Evolutionary conservation across 2,797 vertebrate genomes (phyloP), one percentile per base, ranked within the genome.

Genomic region (Lagothrix lagotricha): DNA sequence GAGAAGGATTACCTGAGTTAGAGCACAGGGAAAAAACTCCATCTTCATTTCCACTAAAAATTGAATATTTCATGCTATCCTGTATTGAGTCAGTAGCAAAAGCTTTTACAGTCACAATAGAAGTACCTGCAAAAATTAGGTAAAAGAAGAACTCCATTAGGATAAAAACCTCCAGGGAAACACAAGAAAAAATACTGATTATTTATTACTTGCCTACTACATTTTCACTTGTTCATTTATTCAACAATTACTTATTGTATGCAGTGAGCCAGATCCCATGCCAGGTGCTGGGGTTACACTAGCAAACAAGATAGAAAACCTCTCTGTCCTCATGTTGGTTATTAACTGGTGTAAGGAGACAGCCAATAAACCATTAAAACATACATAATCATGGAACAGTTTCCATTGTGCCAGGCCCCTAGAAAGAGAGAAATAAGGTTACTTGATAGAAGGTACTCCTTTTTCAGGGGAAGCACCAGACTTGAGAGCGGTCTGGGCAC

Each of bases 1-100:
- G 22, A 30, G 57, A 95, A 97, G 28, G 87, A 80, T 97, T 99
- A 99, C 99, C 99, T 98, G 99, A 99, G 92, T 98, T 92, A 89
- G 98, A 98, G 77, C 99, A 98, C 94, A 99, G 99, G 93, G 98
- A 99, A 98, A 99, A 99, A 77, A 98, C 77, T 7, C 97, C 98
- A 91, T 99, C 98, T 98, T 99, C 99, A 73, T 99, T 99, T 93
- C 99, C 99, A 85, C 96, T 99, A 84, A 99, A 99, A 97, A 99
- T 98, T 80, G 98, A 99, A 96, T 99, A 99, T 73, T 98, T 99
- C 97, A 99, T 98, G 46, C 70, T 97, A 84, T 98, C 98, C 97
- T 94, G 97, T 87, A 94, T 96, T 98, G 97, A 98, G 76, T 91
- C 98, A 88, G 46, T 97, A 90, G 99, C 98, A 79, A 98, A 98